A percentile compares a stretch with the other conserved stretches of the same genome.
Conservation (phyloP, 2,797 vertebrate genomes). For the Chaetophractus vellerosus region DNA sequence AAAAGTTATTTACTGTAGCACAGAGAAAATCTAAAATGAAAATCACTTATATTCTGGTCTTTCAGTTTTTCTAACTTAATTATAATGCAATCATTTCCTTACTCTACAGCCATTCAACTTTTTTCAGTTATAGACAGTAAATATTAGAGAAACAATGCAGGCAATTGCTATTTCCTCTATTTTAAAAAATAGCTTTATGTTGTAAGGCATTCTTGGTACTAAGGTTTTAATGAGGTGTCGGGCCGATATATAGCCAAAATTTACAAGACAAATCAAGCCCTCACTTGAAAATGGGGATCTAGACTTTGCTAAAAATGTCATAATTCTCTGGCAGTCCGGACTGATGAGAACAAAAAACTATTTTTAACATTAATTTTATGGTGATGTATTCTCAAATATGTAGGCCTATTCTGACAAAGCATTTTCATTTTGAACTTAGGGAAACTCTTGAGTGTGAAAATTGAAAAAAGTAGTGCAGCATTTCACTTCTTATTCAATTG, state of each 20-base stretch:
- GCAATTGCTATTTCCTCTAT: slow-evolving; percentile 31
- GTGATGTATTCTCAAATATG: slow-evolving; percentile 59
- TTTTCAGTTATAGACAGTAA: slow-evolving; percentile 46
- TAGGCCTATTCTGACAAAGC: slow-evolving; percentile 44
- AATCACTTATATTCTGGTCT: neutral
- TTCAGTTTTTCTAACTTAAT: slow-evolving; percentile 21
- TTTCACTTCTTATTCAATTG: slow-evolving; percentile 55
- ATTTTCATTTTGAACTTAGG: slow-evolving; percentile 66
- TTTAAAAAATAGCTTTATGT: slow-evolving; percentile 68
- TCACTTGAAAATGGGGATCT: slow-evolving; percentile 51
- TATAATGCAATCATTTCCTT: slow-evolving; percentile 24
- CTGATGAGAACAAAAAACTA: slow-evolving; percentile 61
- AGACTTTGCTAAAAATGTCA: slow-evolving; percentile 68
- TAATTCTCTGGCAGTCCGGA: slow-evolving; percentile 55
- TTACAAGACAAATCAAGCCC: slow-evolving; percentile 57
- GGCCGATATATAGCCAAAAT: slow-evolving; percentile 63
- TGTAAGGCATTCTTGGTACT: neutral
- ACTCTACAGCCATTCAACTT: slow-evolving; percentile 13
- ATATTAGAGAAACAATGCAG: slow-evolving; percentile 38
- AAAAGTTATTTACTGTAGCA: too few relatives aligned
- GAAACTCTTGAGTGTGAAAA: slow-evolving; percentile 59
- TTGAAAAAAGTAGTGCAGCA: neutral
- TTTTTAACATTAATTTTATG: slow-evolving; percentile 66
- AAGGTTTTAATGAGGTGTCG: slow-evolving; percentile 71
- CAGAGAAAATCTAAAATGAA: neutral